Conservation (phyloP, 2,888 invertebrate species). For the Dinocampus coccinellae region DNA sequence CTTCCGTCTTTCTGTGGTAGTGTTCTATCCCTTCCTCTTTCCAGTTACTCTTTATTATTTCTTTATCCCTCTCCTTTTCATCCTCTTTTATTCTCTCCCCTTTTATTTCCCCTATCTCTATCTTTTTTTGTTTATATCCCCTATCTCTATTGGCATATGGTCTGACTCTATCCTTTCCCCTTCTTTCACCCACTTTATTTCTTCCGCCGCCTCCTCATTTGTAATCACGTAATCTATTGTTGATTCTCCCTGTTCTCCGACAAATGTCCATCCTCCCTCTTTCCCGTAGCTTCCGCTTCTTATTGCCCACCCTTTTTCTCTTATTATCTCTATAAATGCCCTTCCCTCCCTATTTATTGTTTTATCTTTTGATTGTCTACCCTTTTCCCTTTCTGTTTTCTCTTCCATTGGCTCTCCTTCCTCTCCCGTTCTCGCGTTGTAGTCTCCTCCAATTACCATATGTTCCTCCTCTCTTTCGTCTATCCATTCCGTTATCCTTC, state of each 20-base stretch:
- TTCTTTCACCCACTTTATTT: background rate
- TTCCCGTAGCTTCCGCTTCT: slow-evolving; percentile 33
- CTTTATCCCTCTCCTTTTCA: background rate
- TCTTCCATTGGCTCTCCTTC: background rate
- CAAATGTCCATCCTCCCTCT: slow-evolving; percentile 36
- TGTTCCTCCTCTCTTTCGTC: background rate
- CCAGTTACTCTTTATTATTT: slow-evolving; percentile 1
- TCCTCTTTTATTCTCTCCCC: background rate
- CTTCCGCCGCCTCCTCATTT: slow-evolving; percentile 2
- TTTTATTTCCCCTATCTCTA: background rate
- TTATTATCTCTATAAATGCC: background rate
- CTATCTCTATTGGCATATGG: background rate
- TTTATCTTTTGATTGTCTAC: slow-evolving; percentile 31
- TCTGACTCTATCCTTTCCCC: slow-evolving; percentile 6
- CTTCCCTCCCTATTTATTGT: slow-evolving; percentile 30
- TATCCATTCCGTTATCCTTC: too few species aligned
- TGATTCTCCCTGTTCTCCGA: slow-evolving; percentile 18
- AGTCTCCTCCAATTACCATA: slow-evolving; percentile 32
- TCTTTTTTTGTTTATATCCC: too few species aligned
- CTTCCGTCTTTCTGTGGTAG: background rate
- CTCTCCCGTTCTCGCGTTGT: slow-evolving; percentile 33
- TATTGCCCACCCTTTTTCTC: slow-evolving; percentile 35
- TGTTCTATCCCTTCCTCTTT: background rate
- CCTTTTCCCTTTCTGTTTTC: background rate
- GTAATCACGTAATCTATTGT: slow-evolving; percentile 31